These are phyloP conservation scores for Empidonax alnorum DNA, from an alignment of 2,113 vertebrate genomes.

Conservation along the genomic window DNA sequence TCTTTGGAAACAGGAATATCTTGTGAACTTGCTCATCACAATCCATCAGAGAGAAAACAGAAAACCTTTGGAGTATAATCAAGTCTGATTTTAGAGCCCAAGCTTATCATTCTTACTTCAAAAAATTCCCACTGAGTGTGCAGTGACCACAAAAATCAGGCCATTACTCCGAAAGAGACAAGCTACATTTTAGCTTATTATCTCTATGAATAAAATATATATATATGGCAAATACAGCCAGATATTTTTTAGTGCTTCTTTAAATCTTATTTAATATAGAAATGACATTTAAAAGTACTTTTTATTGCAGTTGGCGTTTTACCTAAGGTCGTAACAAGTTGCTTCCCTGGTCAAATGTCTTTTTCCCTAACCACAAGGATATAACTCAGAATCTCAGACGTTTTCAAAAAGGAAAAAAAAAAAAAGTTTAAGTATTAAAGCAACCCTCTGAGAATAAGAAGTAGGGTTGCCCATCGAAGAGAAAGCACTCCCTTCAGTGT, in stretches of 20 bases:
- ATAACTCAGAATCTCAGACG: conserved; percentile 58
- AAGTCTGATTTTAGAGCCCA: neutral
- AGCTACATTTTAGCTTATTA: conserved; percentile 15
- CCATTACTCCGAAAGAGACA: conserved; percentile 5
- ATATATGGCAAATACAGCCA: conserved; percentile 4
- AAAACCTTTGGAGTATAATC: neutral
- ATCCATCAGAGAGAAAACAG: neutral
- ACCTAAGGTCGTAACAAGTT: conserved; percentile 70
- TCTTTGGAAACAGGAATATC: neutral
- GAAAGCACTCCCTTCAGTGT: conserved; percentile 27
- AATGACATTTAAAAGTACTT: conserved; percentile 70
- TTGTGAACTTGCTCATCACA: neutral
- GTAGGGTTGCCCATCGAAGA: conserved; percentile 61
- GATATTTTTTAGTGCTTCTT: conserved; percentile 48
- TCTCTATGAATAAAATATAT: conserved; percentile 13
- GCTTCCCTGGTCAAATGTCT: conserved; percentile 69
- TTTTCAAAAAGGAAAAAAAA: neutral
- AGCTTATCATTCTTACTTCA: neutral
- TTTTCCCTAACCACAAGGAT: conserved; percentile 64
- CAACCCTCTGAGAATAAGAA: conserved; percentile 50
- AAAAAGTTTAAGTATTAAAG: neutral
- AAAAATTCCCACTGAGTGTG: neutral
- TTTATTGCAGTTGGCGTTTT: conserved; percentile 70
- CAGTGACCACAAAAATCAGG: neutral
- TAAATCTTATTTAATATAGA: conserved; percentile 69